Evolutionary conservation across 64 coral and sea anemone species (phyloP), one percentile per base, ranked within the genome.

Genomic region (Exaiptasia diaphana): DNA sequence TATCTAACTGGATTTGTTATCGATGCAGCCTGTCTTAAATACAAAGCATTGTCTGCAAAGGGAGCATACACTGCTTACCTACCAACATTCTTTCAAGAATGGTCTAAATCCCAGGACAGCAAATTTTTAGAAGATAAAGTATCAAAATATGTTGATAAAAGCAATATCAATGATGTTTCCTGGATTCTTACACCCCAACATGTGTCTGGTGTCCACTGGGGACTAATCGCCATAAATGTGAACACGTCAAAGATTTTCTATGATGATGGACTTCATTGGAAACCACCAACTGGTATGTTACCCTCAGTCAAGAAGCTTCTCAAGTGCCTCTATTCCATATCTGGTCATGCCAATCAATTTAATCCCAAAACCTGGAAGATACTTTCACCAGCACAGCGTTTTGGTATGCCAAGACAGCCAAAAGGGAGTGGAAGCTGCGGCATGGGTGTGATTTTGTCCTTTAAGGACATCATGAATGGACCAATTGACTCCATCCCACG

Each of bases 181-280:
- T 76, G 73, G 73, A 38, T 76, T n/a, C 37, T 72, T 4, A 72
- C 73, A 24, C 50, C 73, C 52, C n/a, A 43, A 31, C 73, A 27
- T 76, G 41, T 76, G 6, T 29, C 28, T 13, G 49, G 49, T 18
- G 26, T 27, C 12, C 73, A 76, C 22, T 76, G 73, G 73, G 73
- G 73, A 6, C 73, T 76, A 4, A 43, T 76, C 17, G 52, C 10
- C 25, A 46, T 53, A 24, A 76, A 76, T 36, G 27, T 76, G 37
- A 22, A 13, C 9, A n/a, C 37, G 2, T 4, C 20, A 5, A 22
- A 72, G 42, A 42, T 28, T 0, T 72, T 45, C n/a, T 72, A 25
- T 72, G 68, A 72, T 72, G 68, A 72, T 72, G 68, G 68, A 12
- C 26, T 72, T 21, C n/a, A 42, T 14, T 15, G 15, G 38, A 43